Percentiles rank a stretch among this genome's conserved stretches.
Evolutionary conservation across 64 coral and sea anemone genomes (phyloP).

Genomic region (Trachythela sp.): DNA sequence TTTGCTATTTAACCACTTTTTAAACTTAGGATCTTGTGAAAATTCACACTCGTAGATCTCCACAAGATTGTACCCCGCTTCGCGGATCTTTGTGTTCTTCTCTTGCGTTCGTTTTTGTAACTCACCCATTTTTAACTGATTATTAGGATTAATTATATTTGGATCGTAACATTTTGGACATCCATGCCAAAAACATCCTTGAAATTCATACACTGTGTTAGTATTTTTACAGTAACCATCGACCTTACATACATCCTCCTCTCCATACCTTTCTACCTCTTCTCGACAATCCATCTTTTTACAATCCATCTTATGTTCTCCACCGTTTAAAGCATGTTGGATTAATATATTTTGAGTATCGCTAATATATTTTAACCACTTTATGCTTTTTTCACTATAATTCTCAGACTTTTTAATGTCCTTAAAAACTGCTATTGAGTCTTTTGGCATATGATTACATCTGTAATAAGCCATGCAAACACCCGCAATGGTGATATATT

Average conservation of each 20-base stretch:
- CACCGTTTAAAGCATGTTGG: not conserved
- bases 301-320: not conserved
- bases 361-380: not conserved
- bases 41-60: too few species aligned
- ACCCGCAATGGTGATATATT: not conserved
- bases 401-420: not conserved
- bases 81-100: too few species aligned
- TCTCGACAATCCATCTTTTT: too few species aligned
- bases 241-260: not conserved
- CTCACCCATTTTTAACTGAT: not conserved
- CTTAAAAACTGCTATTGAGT: not conserved
- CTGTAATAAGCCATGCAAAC: not conserved
- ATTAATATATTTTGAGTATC: not conserved
- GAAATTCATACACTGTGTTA: conserved; percentile 28
- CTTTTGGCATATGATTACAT: not conserved
- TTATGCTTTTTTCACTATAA: not conserved
- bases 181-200: not conserved
- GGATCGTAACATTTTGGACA: not conserved
- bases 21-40: too few species aligned
- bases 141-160: not conserved
- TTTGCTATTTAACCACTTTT: not conserved
- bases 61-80: too few species aligned
- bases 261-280: too few species aligned
- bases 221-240: too few species aligned
- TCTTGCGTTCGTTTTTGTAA: too few species aligned